These are phyloP conservation scores for Lemur catta DNA, from an alignment of 2,797 vertebrate species.

Conservation along the genomic window DNA sequence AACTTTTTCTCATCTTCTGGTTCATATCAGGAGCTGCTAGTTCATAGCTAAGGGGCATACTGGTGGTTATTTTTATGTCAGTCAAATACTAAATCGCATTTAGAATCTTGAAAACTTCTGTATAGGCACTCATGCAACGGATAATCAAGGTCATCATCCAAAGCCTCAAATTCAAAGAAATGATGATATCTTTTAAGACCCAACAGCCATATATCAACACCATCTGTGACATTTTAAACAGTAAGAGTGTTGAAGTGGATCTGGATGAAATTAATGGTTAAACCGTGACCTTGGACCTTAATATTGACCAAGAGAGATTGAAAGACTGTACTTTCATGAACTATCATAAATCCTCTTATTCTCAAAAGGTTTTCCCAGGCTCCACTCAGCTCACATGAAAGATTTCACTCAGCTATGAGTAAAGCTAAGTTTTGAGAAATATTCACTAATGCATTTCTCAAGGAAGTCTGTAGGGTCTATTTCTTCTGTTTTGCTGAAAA, in stretches of 20 bases:
- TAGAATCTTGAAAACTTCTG: not conserved
- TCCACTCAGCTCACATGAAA: not conserved
- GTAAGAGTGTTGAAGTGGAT: not conserved
- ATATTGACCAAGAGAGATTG: not conserved
- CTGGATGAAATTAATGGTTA: not conserved
- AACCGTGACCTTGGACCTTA: not conserved
- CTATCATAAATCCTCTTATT: not conserved
- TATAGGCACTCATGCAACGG: not conserved
- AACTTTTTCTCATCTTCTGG: not conserved
- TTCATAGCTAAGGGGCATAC: not conserved
- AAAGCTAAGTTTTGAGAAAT: not conserved
- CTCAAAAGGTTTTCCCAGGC: not conserved
- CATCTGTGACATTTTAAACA: not conserved
- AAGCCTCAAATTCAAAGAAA: not conserved
- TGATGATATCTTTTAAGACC: not conserved
- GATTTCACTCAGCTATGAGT: not conserved
- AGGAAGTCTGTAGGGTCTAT: not conserved
- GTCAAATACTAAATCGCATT: not conserved
- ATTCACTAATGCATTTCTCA: not conserved
- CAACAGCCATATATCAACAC: not conserved
- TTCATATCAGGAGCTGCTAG: not conserved
- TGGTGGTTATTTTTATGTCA: not conserved
- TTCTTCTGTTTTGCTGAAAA: not conserved
- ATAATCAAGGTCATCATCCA: not conserved
- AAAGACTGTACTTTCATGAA: not conserved